Conservation (phyloP, 2,888 invertebrate species). For the Callosobruchus maculatus region DNA sequence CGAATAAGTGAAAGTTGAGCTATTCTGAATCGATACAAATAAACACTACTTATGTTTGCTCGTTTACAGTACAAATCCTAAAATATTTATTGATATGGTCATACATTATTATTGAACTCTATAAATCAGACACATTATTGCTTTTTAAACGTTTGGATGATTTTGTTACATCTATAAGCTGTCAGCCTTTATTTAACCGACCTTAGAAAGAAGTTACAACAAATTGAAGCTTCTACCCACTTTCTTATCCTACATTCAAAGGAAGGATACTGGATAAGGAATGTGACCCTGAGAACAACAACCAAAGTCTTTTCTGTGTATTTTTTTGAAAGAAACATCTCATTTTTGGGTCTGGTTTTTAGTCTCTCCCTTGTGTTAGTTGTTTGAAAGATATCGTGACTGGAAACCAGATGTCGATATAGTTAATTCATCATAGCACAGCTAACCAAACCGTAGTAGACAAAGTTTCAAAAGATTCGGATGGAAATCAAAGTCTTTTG, state of each 20-base stretch:
- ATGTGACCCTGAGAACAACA: conserved; percentile 41
- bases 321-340: conserved; percentile 24
- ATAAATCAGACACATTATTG: conserved; percentile 1
- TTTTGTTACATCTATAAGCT: not conserved
- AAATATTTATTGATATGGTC: conserved; percentile 5
- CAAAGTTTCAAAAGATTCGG: no score
- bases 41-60: no score
- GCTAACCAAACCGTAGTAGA: no score
- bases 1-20: no score
- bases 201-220: not conserved
- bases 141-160: not conserved
- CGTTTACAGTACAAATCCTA: not conserved
- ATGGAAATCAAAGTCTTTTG: no score
- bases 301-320: conserved; percentile 22
- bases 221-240: conserved; percentile 6
- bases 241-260: conserved; percentile 6
- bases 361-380: conserved; percentile 20
- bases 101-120: conserved; percentile 9
- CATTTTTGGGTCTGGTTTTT: conserved; percentile 18
- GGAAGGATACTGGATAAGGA: conserved; percentile 20
- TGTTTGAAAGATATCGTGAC: conserved; percentile 19
- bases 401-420: not conserved
- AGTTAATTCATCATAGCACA: not conserved
- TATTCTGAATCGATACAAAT: no score
- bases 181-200: not conserved